Conservation (phyloP, 1,140 invertebrate genomes). For the Papilio helenus region DNA sequence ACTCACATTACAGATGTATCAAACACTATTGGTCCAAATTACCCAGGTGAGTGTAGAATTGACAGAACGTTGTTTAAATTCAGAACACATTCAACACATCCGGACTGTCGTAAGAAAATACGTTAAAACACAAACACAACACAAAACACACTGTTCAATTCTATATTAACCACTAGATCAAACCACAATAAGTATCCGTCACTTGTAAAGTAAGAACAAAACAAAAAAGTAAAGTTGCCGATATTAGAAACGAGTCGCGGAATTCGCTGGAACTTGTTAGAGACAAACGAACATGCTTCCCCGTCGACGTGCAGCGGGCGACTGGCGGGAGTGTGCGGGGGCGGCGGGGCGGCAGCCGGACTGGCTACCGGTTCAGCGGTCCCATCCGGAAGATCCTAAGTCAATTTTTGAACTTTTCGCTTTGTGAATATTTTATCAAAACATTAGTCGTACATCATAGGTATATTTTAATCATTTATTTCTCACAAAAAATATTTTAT, state of each 20-base stretch:
- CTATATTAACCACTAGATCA: not conserved
- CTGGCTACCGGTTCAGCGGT: slow-evolving; percentile 8
- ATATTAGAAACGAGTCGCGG: slow-evolving; percentile 31
- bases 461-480: not conserved
- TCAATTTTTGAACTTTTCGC: slow-evolving; percentile 15
- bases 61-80: slow-evolving; percentile 26
- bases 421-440: slow-evolving; percentile 12
- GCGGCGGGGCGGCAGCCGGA: not conserved
- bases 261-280: slow-evolving; percentile 29
- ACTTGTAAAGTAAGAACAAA: slow-evolving; percentile 4
- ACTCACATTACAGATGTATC: slow-evolving; percentile 5
- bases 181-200: slow-evolving; percentile 1
- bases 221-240: slow-evolving; percentile 20
- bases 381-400: slow-evolving; percentile 28
- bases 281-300: slow-evolving; percentile 26
- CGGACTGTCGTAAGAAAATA: slow-evolving; percentile 28
- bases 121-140: slow-evolving; percentile 25
- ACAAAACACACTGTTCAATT: slow-evolving; percentile 14
- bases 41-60: slow-evolving; percentile 9
- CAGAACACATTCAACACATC: slow-evolving; percentile 31
- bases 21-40: slow-evolving; percentile 4
- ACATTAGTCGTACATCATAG: not conserved
- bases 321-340: slow-evolving; percentile 5
- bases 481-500: not conserved
- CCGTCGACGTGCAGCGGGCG: slow-evolving; percentile 16